phyloP scores from a whole-genome alignment of 2,888 invertebrate genomes.

The Tortricodes alternella region DNA sequence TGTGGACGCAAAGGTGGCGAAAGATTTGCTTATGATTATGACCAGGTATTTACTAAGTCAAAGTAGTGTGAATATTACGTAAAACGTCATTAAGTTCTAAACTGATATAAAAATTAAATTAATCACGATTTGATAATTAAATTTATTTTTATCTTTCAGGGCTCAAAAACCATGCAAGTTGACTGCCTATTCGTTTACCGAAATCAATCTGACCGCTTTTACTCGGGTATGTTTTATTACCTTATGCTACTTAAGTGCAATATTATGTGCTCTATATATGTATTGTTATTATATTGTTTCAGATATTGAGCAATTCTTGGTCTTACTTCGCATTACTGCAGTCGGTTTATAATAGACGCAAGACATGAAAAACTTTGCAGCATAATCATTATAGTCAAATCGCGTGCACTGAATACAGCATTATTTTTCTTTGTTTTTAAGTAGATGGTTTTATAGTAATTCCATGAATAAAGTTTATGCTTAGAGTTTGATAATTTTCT shows the following conservation, averaged over 20 bases:
- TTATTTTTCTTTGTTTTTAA: not conserved
- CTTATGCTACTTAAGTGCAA: no score
- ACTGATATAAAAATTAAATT: no score
- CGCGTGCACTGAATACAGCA: not conserved
- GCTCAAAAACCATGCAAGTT: slow-evolving; percentile 55
- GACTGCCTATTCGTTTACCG: slow-evolving; percentile 52
- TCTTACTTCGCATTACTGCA: slow-evolving; percentile 59
- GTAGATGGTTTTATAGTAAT: no score
- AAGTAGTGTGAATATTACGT: no score
- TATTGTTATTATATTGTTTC: slow-evolving; percentile 45
- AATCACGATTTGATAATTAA: not conserved
- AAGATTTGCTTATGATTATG: slow-evolving; percentile 51
- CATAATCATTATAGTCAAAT: not conserved
- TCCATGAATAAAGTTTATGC: no score
- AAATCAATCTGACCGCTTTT: slow-evolving; percentile 52
- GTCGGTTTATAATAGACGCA: slow-evolving; percentile 40
- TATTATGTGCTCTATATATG: no score
- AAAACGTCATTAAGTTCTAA: no score
- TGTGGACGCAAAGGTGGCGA: slow-evolving; percentile 44
- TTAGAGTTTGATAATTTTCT: no score
- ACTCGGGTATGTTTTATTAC: slow-evolving; percentile 48
- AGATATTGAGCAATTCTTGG: slow-evolving; percentile 62
- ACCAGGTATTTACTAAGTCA: no score
- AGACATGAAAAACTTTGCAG: not conserved
- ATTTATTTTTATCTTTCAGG: slow-evolving; percentile 39